Evolutionary conservation across 2,113 vertebrate species (phyloP), one percentile per base, ranked within the genome.

Genomic region (Chauna torquata): DNA sequence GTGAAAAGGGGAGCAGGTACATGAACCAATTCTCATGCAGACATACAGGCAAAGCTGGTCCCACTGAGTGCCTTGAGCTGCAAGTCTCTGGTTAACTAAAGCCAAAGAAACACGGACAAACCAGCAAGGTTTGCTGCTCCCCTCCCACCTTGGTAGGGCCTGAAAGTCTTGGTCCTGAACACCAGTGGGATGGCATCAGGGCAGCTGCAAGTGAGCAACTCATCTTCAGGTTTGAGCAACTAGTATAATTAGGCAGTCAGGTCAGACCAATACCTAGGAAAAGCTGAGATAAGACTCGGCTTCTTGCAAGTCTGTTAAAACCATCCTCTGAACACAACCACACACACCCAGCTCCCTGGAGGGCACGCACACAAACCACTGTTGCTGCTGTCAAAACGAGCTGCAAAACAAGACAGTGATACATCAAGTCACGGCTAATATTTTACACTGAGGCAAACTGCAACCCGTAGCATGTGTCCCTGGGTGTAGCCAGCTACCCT

Each of bases 281-380:
- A 44, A 66, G 57, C 89, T 22, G 17, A 47, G 69, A 61, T 16
- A 28, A 6, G 58, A 45, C 81, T 80, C 62, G 20, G 45, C 87
- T 70, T 61, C 88, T 38, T 16, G 19, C 50, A 69, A 5, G 8
- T 17, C 57, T 47, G 25, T 14, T 52, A 32, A 80, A 81, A n/a
- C 18, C 47, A 15, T 54, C 27, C 70, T 58, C 18, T 9, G 25
- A 65, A 90, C 81, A 72, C 68, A 19, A 30, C 57, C 49, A 47
- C 66, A 20, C 12, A 5, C 1, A 74, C 22, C 1, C 12, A 40
- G 82, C 88, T 82, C 90, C 69, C 2, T 0, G 81, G 83, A 64
- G 44, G 52, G 70, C 13, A 0, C 17, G 0, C 5, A 6, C 13
- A 44, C 1, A 0, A 3, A 22, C 34, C 1, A 0, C 71, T 44